Base-by-base conservation (phyloP, 2,888 invertebrate species). In the Steinernema scapterisci region DNA sequence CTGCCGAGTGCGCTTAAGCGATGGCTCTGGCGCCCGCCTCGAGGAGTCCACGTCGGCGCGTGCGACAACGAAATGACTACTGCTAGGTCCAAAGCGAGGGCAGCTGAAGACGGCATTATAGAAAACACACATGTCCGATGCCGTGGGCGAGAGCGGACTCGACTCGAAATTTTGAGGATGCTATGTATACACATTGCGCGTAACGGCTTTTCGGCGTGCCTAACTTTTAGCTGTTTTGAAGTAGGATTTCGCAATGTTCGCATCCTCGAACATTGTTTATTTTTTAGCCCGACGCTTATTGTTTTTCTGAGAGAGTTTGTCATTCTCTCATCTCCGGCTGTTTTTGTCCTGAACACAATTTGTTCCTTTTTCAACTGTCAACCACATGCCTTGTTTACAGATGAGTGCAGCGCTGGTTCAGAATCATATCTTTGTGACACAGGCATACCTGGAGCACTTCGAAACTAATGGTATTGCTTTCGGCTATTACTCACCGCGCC, bases 91-190 rank as follows among this genome's bases (percentile, higher is more conserved):
- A 31, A 25, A 63, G 63, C 63, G 63, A 63, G 31, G 27, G 63
- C 63, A 63, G 25, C 63, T 63, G 63, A 63, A 63, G 63, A 63
- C 63, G 63, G 63, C 63, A 63, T 63, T 31, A 63, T 63, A 63
- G 63, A 63, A 63, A 63, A 63, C 63, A 63, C 63, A 63, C 63
- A 63, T 31, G 63, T 19, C 48, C 31, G 31, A 13, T 27, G 63
- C 63, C 63, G 63, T 63, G n/a, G 63, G 25, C 63, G 63, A 63
- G 63, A 16, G 63, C 48, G 48, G 48, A 48, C 48, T 48, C 11
- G 63, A 63, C 25, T 52, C 52, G 52, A 52, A 52, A 63, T 63
- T 63, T 63, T 63, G 31, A 25, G 63, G 25, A 3, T 38, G 31
- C 63, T 63, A 25, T 63, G 38, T 38, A 63, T 27, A n/a, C 63